Percentiles rank a stretch among this genome's conserved stretches.
Conservation (phyloP, 1,140 invertebrate species). For the Nephotettix cincticeps region DNA sequence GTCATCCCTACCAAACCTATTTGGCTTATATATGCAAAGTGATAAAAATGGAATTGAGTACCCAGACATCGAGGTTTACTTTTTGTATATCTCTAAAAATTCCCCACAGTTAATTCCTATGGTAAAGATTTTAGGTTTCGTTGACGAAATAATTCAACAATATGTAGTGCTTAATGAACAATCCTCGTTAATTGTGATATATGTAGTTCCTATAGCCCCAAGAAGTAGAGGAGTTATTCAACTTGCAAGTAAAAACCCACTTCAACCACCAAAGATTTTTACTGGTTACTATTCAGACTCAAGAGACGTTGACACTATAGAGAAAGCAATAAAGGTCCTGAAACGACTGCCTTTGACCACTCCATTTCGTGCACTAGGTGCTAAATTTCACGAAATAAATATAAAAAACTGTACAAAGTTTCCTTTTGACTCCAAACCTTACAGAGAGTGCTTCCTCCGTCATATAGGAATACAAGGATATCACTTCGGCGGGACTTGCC, state of each 20-base stretch:
- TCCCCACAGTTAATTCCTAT: constrained; percentile 50
- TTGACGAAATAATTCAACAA: not conserved
- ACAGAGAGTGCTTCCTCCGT: constrained; percentile 67
- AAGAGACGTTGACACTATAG: constrained; percentile 63
- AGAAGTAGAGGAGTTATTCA: constrained; percentile 66
- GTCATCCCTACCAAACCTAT: constrained; percentile 55
- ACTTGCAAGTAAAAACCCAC: constrained; percentile 61
- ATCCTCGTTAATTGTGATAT: not conserved
- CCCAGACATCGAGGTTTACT: constrained; percentile 83
- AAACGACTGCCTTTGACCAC: constrained; percentile 28
- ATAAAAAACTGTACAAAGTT: constrained; percentile 63
- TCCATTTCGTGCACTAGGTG: constrained; percentile 37
- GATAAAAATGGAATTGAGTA: constrained; percentile 61
- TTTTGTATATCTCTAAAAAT: constrained; percentile 79
- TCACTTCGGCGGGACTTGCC: constrained; percentile 57
- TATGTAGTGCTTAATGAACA: not conserved
- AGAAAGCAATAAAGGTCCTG: constrained; percentile 46
- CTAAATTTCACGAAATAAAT: constrained; percentile 51
- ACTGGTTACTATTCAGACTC: constrained; percentile 74
- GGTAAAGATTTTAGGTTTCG: not conserved
- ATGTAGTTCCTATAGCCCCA: constrained; percentile 48
- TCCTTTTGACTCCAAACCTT: constrained; percentile 62
- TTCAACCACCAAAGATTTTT: constrained; percentile 72
- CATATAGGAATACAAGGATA: constrained; percentile 50
- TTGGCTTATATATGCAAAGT: constrained; percentile 74